These are phyloP conservation scores for Laothoe populi DNA, from an alignment of 2,888 invertebrate genomes.

Conservation along the genomic window DNA sequence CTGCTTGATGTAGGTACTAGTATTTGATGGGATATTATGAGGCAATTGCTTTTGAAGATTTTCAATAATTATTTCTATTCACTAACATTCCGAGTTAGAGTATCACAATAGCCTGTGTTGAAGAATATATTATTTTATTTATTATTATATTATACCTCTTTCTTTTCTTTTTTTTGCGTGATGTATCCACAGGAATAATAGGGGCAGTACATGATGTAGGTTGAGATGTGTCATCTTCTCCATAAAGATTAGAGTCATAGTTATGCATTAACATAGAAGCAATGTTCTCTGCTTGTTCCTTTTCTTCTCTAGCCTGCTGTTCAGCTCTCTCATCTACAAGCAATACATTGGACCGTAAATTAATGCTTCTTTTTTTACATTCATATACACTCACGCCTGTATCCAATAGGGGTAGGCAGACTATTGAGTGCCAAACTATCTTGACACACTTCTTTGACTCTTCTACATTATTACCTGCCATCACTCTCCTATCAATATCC, in stretches of 20 bases:
- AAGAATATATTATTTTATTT: background rate
- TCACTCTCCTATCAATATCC: no score
- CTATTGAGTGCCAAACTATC: no score
- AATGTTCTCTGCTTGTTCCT: slow-evolving; percentile 65
- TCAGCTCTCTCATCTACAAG: slow-evolving; percentile 60
- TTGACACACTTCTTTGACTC: no score
- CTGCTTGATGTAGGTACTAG: no score
- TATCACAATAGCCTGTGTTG: background rate
- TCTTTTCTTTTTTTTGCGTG: slow-evolving; percentile 75
- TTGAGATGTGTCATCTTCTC: slow-evolving; percentile 79
- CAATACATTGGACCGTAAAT: background rate
- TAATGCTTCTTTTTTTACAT: no score
- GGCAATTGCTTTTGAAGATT: no score
- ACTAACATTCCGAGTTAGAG: no score
- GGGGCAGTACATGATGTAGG: slow-evolving; percentile 74
- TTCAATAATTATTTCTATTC: no score
- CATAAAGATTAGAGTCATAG: slow-evolving; percentile 68
- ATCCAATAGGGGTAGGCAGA: no score
- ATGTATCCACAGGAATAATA: slow-evolving; percentile 61
- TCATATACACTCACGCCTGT: no score
- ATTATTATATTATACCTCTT: slow-evolving; percentile 67
- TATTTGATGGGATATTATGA: no score
- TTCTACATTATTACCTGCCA: no score
- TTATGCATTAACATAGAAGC: slow-evolving; percentile 65
- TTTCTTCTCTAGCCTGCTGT: slow-evolving; percentile 65